Evolutionary conservation across 2,113 vertebrate species (phyloP).

Genomic region (Microtus richardsoni): DNA sequence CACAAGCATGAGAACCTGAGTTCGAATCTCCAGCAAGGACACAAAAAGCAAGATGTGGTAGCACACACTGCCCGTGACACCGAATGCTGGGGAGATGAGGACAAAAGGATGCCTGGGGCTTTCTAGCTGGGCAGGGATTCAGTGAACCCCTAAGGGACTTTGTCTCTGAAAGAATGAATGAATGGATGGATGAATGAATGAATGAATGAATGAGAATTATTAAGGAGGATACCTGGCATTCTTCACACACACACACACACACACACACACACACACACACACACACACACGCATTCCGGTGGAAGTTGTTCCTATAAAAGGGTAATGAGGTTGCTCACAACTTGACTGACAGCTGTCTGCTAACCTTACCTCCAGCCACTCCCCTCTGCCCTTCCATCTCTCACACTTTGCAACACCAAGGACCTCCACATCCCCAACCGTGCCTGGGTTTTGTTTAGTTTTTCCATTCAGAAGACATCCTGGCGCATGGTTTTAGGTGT

Average conservation of each 20-base stretch:
- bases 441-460: neutral
- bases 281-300: neutral
- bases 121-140: too few species aligned
- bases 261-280: neutral
- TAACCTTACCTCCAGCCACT: neutral
- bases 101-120: neutral
- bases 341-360: neutral
- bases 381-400: neutral
- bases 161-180: neutral
- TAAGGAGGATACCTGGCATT: neutral
- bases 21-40: neutral
- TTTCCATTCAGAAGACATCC: neutral
- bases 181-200: too few species aligned
- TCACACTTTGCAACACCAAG: neutral
- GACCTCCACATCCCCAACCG: neutral
- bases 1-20: too few species aligned
- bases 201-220: too few species aligned
- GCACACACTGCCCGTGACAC: neutral
- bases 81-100: too few species aligned
- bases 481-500: neutral
- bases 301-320: neutral
- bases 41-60: neutral
- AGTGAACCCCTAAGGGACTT: neutral
- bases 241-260: neutral
- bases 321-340: neutral